Percentiles rank a stretch among this genome's conserved stretches.
phyloP scores from a whole-genome alignment of 2,797 vertebrate genomes.

The Sebastiscus albofasciatus region DNA sequence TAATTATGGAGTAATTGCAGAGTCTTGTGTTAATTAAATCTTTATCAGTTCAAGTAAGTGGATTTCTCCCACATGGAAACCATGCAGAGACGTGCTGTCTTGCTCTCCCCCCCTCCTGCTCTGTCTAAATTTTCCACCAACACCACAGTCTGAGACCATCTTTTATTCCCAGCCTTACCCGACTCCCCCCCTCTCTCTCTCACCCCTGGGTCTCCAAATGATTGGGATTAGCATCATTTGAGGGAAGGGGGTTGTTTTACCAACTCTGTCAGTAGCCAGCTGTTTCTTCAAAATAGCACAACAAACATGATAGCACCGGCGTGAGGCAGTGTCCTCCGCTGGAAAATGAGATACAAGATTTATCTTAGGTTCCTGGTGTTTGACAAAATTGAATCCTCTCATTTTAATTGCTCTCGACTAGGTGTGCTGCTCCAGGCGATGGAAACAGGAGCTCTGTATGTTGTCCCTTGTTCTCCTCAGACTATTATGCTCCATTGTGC shows the following conservation, averaged over 20 bases:
- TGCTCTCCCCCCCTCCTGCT: slow-evolving; percentile 31
- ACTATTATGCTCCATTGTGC: slow-evolving; percentile 79
- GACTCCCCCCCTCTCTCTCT: slow-evolving; percentile 30
- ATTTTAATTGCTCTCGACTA: slow-evolving; percentile 87
- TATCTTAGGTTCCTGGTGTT: slow-evolving; percentile 86
- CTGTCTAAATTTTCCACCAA: slow-evolving; percentile 41
- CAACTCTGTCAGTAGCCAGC: slow-evolving; percentile 74
- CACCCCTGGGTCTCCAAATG: slow-evolving; percentile 63
- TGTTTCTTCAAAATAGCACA: slow-evolving; percentile 80
- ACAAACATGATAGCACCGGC: slow-evolving; percentile 77
- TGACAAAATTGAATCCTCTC: slow-evolving; percentile 87
- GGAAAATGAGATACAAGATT: slow-evolving; percentile 84
- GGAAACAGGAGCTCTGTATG: slow-evolving; percentile 72
- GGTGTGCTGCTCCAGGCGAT: slow-evolving; percentile 81
- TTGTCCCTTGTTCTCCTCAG: slow-evolving; percentile 71
- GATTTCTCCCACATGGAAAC: slow-evolving; percentile 95
- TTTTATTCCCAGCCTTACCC: slow-evolving; percentile 50
- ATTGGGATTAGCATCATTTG: slow-evolving; percentile 75
- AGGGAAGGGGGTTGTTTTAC: slow-evolving; percentile 60
- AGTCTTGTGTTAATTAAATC: slow-evolving; percentile 98
- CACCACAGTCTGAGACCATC: slow-evolving; percentile 48
- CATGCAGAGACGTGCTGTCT: slow-evolving; percentile 74
- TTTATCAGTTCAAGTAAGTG: slow-evolving; percentile 98
- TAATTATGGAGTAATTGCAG: slow-evolving; percentile 98
- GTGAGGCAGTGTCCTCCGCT: slow-evolving; percentile 75